phyloP scores from a whole-genome alignment of 2,888 invertebrate species.

The Sminthurides aquaticus region DNA sequence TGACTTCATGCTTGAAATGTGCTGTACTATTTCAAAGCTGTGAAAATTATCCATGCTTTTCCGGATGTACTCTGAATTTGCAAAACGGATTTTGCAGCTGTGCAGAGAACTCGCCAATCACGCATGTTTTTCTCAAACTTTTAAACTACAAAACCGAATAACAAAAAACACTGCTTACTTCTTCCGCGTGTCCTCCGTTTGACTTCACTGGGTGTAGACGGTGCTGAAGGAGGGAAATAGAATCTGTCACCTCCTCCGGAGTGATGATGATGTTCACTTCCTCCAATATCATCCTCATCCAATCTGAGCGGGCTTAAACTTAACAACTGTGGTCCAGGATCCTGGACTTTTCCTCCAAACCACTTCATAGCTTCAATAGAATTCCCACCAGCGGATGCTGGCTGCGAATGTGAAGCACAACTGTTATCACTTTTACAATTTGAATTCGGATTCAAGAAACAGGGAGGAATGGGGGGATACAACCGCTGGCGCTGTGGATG shows the following conservation, averaged over 20 bases:
- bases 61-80: too few species aligned
- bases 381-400: background rate
- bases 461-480: conserved; percentile 3
- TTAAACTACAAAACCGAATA: background rate
- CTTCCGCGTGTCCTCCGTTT: conserved; percentile 39
- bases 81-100: too few species aligned
- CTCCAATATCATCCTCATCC: conserved; percentile 36
- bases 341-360: conserved; percentile 45
- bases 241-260: conserved; percentile 22
- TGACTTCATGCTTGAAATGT: too few species aligned
- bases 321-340: conserved; percentile 56
- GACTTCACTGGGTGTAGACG: conserved; percentile 36
- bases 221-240: conserved; percentile 38
- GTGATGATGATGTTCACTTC: conserved; percentile 16
- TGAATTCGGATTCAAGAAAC: background rate
- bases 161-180: conserved; percentile 32
- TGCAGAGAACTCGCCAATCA: too few species aligned
- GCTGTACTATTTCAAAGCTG: too few species aligned
- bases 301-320: conserved; percentile 49
- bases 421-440: background rate
- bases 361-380: conserved; percentile 36
- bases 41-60: too few species aligned
- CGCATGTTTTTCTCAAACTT: too few species aligned
- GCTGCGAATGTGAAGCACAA: background rate
- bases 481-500: conserved; percentile 6